Base-by-base conservation (phyloP, 2,797 vertebrate genomes). In the Tiaroga cobitis region DNA sequence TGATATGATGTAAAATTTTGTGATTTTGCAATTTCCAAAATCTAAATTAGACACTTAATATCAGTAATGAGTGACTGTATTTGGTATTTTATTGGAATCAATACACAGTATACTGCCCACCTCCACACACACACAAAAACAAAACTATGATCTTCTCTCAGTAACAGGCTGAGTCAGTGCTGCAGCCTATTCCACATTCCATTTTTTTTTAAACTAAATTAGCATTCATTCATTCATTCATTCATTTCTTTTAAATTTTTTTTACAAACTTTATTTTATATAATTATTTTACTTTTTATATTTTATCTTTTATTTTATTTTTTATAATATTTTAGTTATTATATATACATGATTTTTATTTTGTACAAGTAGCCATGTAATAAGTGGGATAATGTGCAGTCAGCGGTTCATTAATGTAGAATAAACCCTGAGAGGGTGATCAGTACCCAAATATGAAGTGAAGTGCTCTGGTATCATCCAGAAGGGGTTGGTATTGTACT, bases 1-100 rank as follows among this genome's bases (percentile, higher is more conserved):
- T 56, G 21, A 37, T 1, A n/a, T 37, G 0, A 56, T 16, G 32
- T 24, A 11, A 73, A 15, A 15, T 72, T 74, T 18, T 49, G 15
- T 8, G 15, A 59, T 15, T 43, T 43, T 5, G 6, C 41, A 41
- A 61, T 39, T 61, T 34, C 24, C 15, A 11, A 41, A 78, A 46
- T 75, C 59, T 69, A 51, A 80, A 79, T 74, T 37, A 80, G 69
- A 68, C 70, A 49, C 46, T 69, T 26, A 29, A 56, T 3, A 21
- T 46, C 26, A 46, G n/a, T n/a, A n/a, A n/a, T n/a, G n/a, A n/a
- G n/a, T n/a, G n/a, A n/a, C n/a, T n/a, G n/a, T n/a, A n/a, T n/a
- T n/a, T n/a, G n/a, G n/a, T n/a, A n/a, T n/a, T n/a, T n/a, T n/a
- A n/a, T n/a, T n/a, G n/a, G n/a, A n/a, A 84, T 87, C 70, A 70